Percentiles rank a stretch among this genome's conserved stretches.
Conservation (phyloP, 2,797 vertebrate genomes). For the Orestias chungarensis region DNA sequence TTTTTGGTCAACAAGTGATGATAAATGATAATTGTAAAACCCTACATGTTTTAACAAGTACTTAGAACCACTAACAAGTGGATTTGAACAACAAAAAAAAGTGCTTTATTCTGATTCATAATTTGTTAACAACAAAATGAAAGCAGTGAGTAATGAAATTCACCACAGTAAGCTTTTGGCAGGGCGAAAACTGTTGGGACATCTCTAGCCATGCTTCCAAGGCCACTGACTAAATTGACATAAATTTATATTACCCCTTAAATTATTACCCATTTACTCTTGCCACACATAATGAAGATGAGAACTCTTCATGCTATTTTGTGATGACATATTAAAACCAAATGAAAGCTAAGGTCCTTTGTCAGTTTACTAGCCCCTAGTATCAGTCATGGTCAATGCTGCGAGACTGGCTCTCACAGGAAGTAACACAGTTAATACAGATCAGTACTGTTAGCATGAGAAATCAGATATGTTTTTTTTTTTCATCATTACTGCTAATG, state of each 20-base stretch:
- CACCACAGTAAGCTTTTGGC: conserved; percentile 1
- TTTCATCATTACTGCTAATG: not conserved
- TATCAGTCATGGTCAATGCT: conserved; percentile 1
- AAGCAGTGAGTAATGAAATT: conserved; percentile 9
- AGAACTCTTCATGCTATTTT: conserved; percentile 17
- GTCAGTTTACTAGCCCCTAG: not conserved
- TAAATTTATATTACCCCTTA: not conserved
- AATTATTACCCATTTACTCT: conserved; percentile 17
- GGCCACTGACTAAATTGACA: conserved; percentile 5
- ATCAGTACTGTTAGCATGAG: not conserved
- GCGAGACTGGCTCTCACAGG: conserved; percentile 4
- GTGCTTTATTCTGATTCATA: not conserved
- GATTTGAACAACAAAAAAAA: not conserved
- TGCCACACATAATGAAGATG: conserved; percentile 7
- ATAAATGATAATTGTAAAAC: not conserved
- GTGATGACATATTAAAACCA: conserved; percentile 6
- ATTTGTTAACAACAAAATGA: conserved; percentile 5
- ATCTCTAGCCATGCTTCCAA: conserved; percentile 2
- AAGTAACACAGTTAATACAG: not conserved
- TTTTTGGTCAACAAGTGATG: not conserved
- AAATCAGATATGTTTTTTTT: conserved; percentile 7
- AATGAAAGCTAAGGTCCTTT: conserved; percentile 7
- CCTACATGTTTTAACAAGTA: not conserved
- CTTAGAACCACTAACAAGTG: not conserved
- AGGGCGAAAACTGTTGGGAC: not conserved